Base-by-base conservation (phyloP, 2,113 vertebrate genomes). In the Centrocercus urophasianus region DNA sequence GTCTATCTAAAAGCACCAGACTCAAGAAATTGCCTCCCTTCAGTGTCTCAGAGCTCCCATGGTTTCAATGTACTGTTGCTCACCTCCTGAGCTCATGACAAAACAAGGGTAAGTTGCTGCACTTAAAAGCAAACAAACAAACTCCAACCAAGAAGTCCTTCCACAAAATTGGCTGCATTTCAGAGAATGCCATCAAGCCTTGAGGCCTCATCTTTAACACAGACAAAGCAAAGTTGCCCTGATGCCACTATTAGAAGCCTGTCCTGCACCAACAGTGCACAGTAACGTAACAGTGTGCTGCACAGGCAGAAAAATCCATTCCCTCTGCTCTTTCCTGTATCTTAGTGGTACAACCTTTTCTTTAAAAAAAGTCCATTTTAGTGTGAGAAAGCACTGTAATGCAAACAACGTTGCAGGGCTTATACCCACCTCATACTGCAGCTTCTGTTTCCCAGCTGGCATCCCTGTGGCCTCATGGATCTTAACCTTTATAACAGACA, bases 401-500 rank as follows among this genome's bases (percentile, higher is more conserved):
- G 85, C 4, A 13, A n/a, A 8, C 15, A 64, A 30, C 15, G 27
- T 8, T 13, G 19, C 56, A 91, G 63, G 59, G 69, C 15, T 87
- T 42, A 21, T 6, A 97, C 97, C 96, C 96, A 99, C 99, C 98
- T 99, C 99, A 5, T 98, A 99, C 94, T 99, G 99, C 60, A 99
- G 97, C 96, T 99, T 99, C 97, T 99, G 99, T 71, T 99, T 99
- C 82, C 99, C 99, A 61, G 99, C 99, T 6, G 99, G 98, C 99
- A 99, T 99, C 61, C 99, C 99, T 0, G 99, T 99, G 47, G 99
- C 99, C 96, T 99, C 99, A 0, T 99, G 99, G 96, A 99, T 99
- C 97, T 99, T 99, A 83, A 99, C 99, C 98, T 99, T 99, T 95
- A 99, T 99, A 76, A 99, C 99, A 80, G 99, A 99, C 81, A 99